phyloP scores from a whole-genome alignment of 1,140 invertebrate species.

The Metaphire vulgaris region DNA sequence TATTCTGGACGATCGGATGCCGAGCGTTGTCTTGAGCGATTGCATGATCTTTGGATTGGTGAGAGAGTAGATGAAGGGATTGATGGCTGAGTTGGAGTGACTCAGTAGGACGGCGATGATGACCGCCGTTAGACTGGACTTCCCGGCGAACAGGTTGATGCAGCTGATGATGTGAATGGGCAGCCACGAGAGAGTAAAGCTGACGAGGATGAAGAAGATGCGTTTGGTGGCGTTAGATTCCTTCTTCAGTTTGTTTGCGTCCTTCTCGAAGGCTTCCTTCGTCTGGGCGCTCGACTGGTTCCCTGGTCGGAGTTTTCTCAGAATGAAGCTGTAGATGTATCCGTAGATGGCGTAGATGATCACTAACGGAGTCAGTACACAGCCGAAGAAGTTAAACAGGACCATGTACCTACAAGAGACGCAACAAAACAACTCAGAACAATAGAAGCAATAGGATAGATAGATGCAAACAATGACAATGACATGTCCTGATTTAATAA shows the following conservation, averaged over 20 bases:
- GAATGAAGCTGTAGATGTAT: slow-evolving; percentile 44
- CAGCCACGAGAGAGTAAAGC: slow-evolving; percentile 46
- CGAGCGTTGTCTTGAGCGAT: slow-evolving; percentile 58
- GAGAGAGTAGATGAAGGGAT: slow-evolving; percentile 60
- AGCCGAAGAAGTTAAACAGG: slow-evolving; percentile 48
- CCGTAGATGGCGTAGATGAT: slow-evolving; percentile 44
- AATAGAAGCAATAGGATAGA: no score
- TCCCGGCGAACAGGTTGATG: slow-evolving; percentile 34
- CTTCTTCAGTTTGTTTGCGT: slow-evolving; percentile 29
- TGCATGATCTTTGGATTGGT: slow-evolving; percentile 75
- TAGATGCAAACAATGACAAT: no score
- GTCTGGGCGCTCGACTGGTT: not conserved
- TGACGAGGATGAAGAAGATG: slow-evolving; percentile 40
- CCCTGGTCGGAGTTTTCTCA: slow-evolving; percentile 33
- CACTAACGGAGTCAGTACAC: slow-evolving; percentile 40
- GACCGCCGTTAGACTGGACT: slow-evolving; percentile 33
- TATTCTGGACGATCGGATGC: slow-evolving; percentile 7
- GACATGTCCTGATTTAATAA: no score
- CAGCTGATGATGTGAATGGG: slow-evolving; percentile 45
- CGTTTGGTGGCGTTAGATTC: slow-evolving; percentile 46
- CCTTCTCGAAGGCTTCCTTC: slow-evolving; percentile 15
- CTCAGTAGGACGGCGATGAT: slow-evolving; percentile 59
- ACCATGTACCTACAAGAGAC: slow-evolving; percentile 43
- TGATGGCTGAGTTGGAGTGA: slow-evolving; percentile 56
- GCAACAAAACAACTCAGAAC: no score